These are phyloP conservation scores for Melierax canorus DNA, from an alignment of 2,113 vertebrate species.

Conservation along the genomic window DNA sequence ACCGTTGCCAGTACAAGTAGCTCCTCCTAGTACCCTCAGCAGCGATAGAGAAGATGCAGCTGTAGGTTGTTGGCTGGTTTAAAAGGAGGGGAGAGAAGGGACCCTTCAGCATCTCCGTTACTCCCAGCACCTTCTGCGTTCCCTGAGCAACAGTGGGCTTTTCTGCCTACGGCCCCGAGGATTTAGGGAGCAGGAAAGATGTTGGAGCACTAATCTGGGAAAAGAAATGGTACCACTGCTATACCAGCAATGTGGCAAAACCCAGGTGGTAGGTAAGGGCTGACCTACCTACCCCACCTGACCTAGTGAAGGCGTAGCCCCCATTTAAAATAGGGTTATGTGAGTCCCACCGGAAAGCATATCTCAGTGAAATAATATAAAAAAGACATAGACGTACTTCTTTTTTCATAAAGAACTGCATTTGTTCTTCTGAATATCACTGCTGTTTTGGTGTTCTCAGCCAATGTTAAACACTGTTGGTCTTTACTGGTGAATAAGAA, in stretches of 20 bases:
- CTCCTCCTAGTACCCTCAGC: neutral
- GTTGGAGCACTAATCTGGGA: neutral
- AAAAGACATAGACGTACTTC: conserved; percentile 29
- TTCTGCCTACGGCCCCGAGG: neutral
- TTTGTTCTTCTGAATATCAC: conserved; percentile 47
- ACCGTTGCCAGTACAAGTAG: neutral
- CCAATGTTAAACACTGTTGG: conserved; percentile 55
- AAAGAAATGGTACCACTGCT: neutral
- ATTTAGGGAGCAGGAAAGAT: neutral
- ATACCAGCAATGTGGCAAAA: neutral
- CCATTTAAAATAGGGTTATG: neutral
- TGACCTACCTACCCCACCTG: neutral
- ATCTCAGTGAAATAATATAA: neutral
- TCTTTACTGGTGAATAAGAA: conserved; percentile 66
- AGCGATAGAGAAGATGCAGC: neutral
- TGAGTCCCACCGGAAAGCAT: neutral
- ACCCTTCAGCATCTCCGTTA: neutral
- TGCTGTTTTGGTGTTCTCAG: conserved; percentile 53
- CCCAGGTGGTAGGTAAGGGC: neutral
- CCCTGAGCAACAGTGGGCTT: neutral
- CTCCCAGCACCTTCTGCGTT: neutral
- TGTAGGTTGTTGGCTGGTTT: neutral
- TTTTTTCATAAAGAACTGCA: conserved; percentile 62
- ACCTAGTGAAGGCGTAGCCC: neutral
- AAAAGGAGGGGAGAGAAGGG: neutral